Conservation (phyloP, 2,888 invertebrate species). For the Patella ulyssiponensis region DNA sequence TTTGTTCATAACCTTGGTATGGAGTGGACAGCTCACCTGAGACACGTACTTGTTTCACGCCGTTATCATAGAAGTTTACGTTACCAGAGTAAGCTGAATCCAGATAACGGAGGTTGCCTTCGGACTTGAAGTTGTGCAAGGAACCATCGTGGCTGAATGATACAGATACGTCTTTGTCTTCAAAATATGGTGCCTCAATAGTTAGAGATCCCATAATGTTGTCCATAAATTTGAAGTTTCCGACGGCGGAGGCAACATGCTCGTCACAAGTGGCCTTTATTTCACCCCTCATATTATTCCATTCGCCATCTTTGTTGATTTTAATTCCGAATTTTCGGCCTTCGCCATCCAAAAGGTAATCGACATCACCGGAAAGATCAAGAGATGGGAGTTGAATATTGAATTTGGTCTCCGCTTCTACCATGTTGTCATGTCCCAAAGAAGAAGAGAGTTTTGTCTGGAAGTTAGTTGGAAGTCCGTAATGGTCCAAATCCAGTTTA, state of each 20-base stretch:
- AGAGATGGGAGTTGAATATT: background rate
- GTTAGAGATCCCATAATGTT: constrained; percentile 25
- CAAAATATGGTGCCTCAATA: constrained; percentile 23
- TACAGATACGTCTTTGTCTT: constrained; percentile 25
- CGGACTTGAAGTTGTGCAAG: constrained; percentile 28
- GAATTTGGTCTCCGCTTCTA: background rate
- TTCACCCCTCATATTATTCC: constrained; percentile 13
- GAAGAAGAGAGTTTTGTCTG: constrained; percentile 10
- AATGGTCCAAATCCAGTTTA: background rate
- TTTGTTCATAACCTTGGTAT: constrained; percentile 19
- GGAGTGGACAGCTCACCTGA: constrained; percentile 34
- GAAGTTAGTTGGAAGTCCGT: background rate
- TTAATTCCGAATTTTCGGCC: background rate
- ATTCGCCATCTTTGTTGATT: constrained; percentile 9
- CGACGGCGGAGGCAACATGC: background rate
- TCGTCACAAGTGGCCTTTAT: constrained; percentile 14
- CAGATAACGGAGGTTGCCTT: constrained; percentile 28
- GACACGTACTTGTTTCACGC: constrained; percentile 28
- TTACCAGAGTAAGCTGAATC: constrained; percentile 29
- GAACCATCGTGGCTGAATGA: constrained; percentile 35
- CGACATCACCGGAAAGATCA: background rate
- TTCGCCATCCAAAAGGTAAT: background rate
- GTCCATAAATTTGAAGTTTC: constrained; percentile 6
- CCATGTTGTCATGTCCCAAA: constrained; percentile 4
- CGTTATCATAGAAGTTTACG: constrained; percentile 27